Conservation (phyloP, 2,888 invertebrate species). For the Merodon equestris region DNA sequence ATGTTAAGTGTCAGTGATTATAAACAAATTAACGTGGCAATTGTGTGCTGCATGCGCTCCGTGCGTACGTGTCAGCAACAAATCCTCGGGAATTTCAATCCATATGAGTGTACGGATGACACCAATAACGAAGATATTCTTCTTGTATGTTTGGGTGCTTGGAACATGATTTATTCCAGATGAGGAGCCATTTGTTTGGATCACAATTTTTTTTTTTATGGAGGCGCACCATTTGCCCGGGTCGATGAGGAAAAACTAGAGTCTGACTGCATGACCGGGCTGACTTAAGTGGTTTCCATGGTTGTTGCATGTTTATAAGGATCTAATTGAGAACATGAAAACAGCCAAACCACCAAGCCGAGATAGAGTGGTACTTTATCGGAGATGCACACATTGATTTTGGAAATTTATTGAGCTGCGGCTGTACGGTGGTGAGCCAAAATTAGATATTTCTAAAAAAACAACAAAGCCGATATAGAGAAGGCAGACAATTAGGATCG, state of each 20-base stretch:
- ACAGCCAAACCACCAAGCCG: slow-evolving; percentile 5
- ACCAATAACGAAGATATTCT: too few relatives aligned
- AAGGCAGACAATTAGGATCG: too few relatives aligned
- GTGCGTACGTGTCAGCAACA: slow-evolving; percentile 50
- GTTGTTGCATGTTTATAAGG: slow-evolving; percentile 19
- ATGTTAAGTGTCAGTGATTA: slow-evolving; percentile 68
- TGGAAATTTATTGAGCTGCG: too few relatives aligned
- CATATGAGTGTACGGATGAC: background rate
- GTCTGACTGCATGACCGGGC: slow-evolving; percentile 13
- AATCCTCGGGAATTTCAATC: slow-evolving; percentile 1
- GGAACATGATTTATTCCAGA: slow-evolving; percentile 37
- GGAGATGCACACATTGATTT: background rate
- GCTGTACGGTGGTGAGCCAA: too few relatives aligned
- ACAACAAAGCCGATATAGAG: too few relatives aligned
- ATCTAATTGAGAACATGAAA: slow-evolving; percentile 47
- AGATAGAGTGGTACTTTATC: slow-evolving; percentile 15
- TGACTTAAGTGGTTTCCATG: slow-evolving; percentile 12
- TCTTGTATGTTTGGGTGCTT: background rate
- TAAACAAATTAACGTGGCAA: slow-evolving; percentile 68
- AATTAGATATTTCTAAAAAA: too few relatives aligned
- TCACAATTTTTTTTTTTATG: background rate
- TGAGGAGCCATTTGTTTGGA: slow-evolving; percentile 37
- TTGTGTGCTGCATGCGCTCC: slow-evolving; percentile 41
- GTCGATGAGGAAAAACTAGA: background rate
- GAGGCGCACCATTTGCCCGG: too few relatives aligned